These are phyloP conservation scores for Pseudopipra pipra DNA, from an alignment of 2,113 vertebrate species.

Conservation along the genomic window DNA sequence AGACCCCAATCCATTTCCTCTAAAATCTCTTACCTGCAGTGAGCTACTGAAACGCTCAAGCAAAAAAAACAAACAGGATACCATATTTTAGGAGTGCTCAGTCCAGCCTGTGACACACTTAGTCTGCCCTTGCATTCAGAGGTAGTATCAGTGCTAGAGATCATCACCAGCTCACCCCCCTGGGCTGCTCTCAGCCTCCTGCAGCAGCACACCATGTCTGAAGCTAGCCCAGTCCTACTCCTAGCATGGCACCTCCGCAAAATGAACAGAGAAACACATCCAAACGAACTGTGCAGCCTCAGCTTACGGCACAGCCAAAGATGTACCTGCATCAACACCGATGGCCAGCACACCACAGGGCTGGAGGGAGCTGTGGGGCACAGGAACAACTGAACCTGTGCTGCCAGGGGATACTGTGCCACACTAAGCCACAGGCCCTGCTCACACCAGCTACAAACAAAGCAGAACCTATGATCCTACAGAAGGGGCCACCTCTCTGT, in stretches of 20 bases:
- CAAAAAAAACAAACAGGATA: not conserved
- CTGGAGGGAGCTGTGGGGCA: not conserved
- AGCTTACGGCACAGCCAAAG: not conserved
- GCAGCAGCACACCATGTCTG: fast-evolving
- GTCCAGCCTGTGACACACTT: not conserved
- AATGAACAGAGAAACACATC: fast-evolving
- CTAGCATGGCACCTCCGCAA: fast-evolving
- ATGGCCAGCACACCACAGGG: fast-evolving
- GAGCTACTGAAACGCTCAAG: not conserved
- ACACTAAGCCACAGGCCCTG: not conserved
- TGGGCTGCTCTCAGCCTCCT: fast-evolving
- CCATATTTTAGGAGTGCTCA: not conserved
- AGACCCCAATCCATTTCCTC: not conserved
- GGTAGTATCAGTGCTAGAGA: not conserved
- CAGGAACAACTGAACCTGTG: fast-evolving
- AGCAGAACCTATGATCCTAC: fast-evolving
- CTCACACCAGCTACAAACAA: not conserved
- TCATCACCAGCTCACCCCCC: fast-evolving
- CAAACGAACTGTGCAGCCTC: fast-evolving
- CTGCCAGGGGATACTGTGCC: fast-evolving
- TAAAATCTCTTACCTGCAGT: not conserved
- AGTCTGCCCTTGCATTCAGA: not conserved
- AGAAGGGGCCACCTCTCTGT: not conserved
- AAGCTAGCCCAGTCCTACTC: not conserved
- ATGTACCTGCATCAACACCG: fast-evolving